These are phyloP conservation scores for Phoxinus phoxinus DNA, from an alignment of 2,113 vertebrate species.

Conservation along the genomic window DNA sequence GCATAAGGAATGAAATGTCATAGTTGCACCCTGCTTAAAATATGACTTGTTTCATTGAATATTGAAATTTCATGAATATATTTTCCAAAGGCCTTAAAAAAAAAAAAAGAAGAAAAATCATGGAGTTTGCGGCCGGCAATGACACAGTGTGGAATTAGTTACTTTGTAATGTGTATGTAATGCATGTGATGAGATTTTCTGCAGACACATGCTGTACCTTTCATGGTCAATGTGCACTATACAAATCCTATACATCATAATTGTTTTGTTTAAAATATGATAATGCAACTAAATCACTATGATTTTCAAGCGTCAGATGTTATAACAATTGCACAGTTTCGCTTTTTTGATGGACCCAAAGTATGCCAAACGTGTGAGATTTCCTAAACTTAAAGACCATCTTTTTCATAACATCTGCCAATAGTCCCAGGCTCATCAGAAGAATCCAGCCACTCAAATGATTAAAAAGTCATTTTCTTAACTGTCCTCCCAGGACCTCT, in stretches of 20 bases:
- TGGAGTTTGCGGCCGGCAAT: slow-evolving; percentile 73
- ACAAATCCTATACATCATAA: too few relatives aligned
- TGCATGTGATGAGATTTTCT: slow-evolving; percentile 60
- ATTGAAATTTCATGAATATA: slow-evolving; percentile 85
- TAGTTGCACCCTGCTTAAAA: slow-evolving; percentile 76
- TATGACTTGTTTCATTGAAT: slow-evolving; percentile 79
- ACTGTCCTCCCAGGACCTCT: slow-evolving; percentile 93
- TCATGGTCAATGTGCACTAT: neutral
- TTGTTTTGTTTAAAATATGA: too few relatives aligned
- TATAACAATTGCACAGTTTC: neutral
- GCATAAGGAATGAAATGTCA: slow-evolving; percentile 78
- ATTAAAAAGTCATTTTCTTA: slow-evolving; percentile 99
- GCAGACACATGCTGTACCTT: slow-evolving; percentile 55
- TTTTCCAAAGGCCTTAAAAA: slow-evolving; percentile 66
- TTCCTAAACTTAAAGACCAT: slow-evolving; percentile 26
- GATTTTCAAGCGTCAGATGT: neutral
- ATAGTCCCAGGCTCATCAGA: slow-evolving; percentile 85
- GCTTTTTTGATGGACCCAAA: neutral
- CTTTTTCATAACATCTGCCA: slow-evolving; percentile 76
- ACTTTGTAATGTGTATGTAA: slow-evolving; percentile 68
- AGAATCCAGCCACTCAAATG: slow-evolving; percentile 84
- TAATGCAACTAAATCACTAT: too few relatives aligned
- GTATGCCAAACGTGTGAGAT: neutral
- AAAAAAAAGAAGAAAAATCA: slow-evolving; percentile 71
- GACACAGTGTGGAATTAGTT: slow-evolving; percentile 75